Conservation (phyloP, 2,113 vertebrate species). For the Tor tambroides region DNA sequence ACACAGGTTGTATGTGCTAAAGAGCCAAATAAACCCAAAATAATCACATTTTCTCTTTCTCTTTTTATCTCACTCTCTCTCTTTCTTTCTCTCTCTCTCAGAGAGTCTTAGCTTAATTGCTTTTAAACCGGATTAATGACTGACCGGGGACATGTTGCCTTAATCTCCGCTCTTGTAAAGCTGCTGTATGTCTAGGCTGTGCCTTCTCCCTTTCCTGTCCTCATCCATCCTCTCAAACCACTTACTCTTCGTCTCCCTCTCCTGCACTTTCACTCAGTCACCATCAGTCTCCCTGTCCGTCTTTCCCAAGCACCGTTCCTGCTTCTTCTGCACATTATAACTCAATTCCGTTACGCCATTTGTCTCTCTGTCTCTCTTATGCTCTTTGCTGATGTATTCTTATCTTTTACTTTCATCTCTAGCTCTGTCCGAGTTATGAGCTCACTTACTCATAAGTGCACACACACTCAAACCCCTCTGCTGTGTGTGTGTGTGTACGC, state of each 20-base stretch:
- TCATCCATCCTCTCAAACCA: constrained; percentile 45
- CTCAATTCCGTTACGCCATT: constrained; percentile 2
- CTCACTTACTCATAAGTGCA: not conserved
- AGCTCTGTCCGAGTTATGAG: constrained; percentile 34
- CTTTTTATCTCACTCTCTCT: constrained; percentile 21
- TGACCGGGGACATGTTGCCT: constrained; percentile 79
- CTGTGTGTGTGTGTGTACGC: constrained; percentile 22
- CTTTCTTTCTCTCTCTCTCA: constrained; percentile 69
- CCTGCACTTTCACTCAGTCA: constrained; percentile 23
- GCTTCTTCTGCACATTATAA: constrained; percentile 39
- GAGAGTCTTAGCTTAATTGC: constrained; percentile 81
- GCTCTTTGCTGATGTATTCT: not conserved
- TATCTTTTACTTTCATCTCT: constrained; percentile 29
- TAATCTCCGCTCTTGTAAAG: constrained; percentile 79
- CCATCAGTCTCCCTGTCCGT: constrained; percentile 37
- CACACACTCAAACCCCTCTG: constrained; percentile 13
- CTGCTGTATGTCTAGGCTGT: constrained; percentile 65
- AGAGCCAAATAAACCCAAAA: constrained; percentile 20
- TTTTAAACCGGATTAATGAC: constrained; percentile 83
- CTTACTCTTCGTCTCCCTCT: constrained; percentile 39
- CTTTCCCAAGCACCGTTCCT: constrained; percentile 47
- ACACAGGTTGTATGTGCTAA: constrained; percentile 1
- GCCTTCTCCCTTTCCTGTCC: constrained; percentile 67
- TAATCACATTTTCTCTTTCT: constrained; percentile 61
- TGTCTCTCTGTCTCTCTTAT: not conserved